Percentiles rank a stretch among this genome's conserved stretches.
Conservation (phyloP, 2,113 vertebrate genomes). For the Chunga burmeisteri region DNA sequence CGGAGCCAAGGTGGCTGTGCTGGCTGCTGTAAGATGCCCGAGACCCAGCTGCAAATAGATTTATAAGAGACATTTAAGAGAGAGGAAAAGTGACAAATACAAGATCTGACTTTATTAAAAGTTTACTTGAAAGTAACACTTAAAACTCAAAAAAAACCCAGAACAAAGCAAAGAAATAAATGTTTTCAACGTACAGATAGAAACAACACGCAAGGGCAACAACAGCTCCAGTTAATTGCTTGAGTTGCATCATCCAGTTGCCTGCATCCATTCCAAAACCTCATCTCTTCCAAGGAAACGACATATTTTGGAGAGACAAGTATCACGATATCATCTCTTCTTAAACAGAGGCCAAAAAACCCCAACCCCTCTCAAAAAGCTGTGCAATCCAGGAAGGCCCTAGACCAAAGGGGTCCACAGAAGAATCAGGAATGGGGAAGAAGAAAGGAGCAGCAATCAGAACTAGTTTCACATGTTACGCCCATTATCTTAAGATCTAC, state of each 20-base stretch:
- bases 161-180: background rate
- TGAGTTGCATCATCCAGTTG: conserved; percentile 12
- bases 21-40: conserved; percentile 95
- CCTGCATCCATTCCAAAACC: background rate
- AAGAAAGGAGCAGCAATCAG: background rate
- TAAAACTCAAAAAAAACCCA: background rate
- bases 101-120: background rate
- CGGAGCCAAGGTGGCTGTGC: conserved; percentile 92
- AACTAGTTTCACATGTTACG: background rate
- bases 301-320: background rate
- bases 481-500: background rate
- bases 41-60: conserved; percentile 81
- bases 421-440: background rate
- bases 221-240: background rate
- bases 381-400: background rate
- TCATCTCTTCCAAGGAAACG: background rate
- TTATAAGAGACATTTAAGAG: background rate
- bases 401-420: background rate
- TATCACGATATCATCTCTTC: background rate
- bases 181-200: conserved; percentile 14
- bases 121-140: background rate
- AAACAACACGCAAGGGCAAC: background rate
- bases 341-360: background rate
- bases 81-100: background rate
- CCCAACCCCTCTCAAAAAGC: too few species aligned